Evolutionary conservation across 2,888 invertebrate genomes (phyloP), one percentile per base, ranked within the genome.

Genomic region (Cancer borealis): DNA sequence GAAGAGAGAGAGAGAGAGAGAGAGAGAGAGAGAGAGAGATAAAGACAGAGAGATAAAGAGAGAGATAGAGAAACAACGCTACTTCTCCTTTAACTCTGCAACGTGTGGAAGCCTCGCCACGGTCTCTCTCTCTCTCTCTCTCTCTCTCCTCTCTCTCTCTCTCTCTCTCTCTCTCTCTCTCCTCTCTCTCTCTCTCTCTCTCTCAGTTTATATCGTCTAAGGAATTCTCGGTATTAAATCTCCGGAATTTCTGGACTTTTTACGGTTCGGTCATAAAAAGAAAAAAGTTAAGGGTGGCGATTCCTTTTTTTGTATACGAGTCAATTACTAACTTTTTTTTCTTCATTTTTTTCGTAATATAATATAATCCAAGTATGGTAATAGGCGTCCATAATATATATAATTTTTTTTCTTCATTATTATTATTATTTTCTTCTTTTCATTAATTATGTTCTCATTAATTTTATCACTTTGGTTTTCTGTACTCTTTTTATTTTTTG

Each of bases 81-180:
- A 79, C 79, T 30, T 79, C 79, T 79, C 79, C 79, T 79, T 79
- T 79, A 79, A 79, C 79, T 79, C 79, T 79, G 79, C 79, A 79
- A 79, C 30, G 79, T 79, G 79, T 79, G 79, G 79, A 79, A 79
- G 79, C 79, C 79, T 26, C 79, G 60, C 17, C 60, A 17, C 17
- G 12, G 17, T 79, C 66, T 79, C 79, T 79, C 79, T 79, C 79
- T 79, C 79, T 79, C 79, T 79, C 79, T 79, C 79, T 79, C 79
- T 79, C 79, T 79, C 79, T 79, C 79, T 79, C 30, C 30, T 30
- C 30, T 30, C 79, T 79, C 79, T 79, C 79, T 79, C 79, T 79
- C 79, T 79, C 79, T 79, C 79, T 79, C 79, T 79, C 79, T 79
- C 79, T 79, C 79, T 79, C 79, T 79, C 79, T 79, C 79, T 79